Evolutionary conservation across 2,797 vertebrate genomes (phyloP).

Genomic region (Streptopelia turtur): DNA sequence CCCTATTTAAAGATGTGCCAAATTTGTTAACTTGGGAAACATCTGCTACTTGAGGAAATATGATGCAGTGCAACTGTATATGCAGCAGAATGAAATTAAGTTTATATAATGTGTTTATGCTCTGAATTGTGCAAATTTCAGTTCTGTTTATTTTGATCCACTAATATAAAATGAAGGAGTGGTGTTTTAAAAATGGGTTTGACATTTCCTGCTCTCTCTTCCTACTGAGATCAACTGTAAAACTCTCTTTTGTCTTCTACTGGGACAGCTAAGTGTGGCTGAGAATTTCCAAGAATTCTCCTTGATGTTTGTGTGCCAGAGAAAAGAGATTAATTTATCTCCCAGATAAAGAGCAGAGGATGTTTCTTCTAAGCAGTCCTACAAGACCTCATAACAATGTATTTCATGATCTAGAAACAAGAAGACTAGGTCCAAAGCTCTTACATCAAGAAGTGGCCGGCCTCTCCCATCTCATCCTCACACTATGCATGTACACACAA

Average conservation of each 20-base stretch:
- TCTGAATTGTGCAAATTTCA: neutral
- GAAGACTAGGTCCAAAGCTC: neutral
- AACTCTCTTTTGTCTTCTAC: neutral
- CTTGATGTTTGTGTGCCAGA: neutral
- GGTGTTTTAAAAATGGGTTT: neutral
- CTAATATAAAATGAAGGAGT: neutral
- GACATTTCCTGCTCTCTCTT: neutral
- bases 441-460: neutral
- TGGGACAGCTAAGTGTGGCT: neutral
- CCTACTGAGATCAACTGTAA: neutral
- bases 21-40: neutral
- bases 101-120: neutral
- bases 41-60: neutral
- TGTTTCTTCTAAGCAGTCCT: neutral
- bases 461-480: neutral
- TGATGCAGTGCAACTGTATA: neutral
- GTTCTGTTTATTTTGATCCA: neutral
- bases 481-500: accelerated
- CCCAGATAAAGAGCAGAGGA: neutral
- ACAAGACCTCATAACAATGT: neutral
- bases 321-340: neutral
- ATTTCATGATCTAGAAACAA: neutral
- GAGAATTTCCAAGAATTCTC: neutral
- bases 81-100: neutral
- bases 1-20: neutral